phyloP scores from a whole-genome alignment of 2,888 invertebrate species.

The Leucoma salicis region DNA sequence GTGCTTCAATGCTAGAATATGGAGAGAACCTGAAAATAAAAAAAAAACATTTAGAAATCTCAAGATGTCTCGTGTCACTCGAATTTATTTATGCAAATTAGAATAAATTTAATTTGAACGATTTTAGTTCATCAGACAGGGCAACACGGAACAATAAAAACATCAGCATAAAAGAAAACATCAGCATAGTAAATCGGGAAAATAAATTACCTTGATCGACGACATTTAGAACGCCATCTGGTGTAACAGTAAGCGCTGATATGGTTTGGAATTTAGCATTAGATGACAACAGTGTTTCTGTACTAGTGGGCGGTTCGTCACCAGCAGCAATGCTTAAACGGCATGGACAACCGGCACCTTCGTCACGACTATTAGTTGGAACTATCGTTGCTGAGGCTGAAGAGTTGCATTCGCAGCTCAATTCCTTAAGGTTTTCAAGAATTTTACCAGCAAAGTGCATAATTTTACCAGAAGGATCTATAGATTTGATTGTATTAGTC shows the following conservation, averaged over 20 bases:
- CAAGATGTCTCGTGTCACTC: too few species aligned
- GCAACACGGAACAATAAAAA: too few species aligned
- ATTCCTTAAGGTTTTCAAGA: slow-evolving; percentile 82
- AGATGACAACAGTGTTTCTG: slow-evolving; percentile 92
- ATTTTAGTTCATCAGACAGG: too few species aligned
- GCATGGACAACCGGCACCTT: slow-evolving; percentile 74
- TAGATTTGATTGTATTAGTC: slow-evolving; percentile 90
- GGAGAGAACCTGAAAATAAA: slow-evolving; percentile 84
- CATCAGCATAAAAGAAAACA: too few species aligned
- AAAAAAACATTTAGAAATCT: too few species aligned
- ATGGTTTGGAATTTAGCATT: slow-evolving; percentile 95
- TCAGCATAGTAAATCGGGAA: too few species aligned
- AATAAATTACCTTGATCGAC: slow-evolving; percentile 90
- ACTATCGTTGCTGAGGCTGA: slow-evolving; percentile 79
- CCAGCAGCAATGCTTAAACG: slow-evolving; percentile 79
- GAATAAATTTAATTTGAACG: too few species aligned
- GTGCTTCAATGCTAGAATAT: slow-evolving; percentile 92
- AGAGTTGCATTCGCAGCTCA: slow-evolving; percentile 83
- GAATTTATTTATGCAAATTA: too few species aligned
- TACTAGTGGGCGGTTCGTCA: slow-evolving; percentile 87
- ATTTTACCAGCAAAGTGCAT: slow-evolving; percentile 95
- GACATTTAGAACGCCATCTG: slow-evolving; percentile 97
- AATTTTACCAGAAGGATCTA: slow-evolving; percentile 94
- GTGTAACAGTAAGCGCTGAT: slow-evolving; percentile 95
- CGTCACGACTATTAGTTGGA: slow-evolving; percentile 62